phyloP scores from a whole-genome alignment of 2,888 invertebrate genomes.

The Hirtodrosophila cameraria region DNA sequence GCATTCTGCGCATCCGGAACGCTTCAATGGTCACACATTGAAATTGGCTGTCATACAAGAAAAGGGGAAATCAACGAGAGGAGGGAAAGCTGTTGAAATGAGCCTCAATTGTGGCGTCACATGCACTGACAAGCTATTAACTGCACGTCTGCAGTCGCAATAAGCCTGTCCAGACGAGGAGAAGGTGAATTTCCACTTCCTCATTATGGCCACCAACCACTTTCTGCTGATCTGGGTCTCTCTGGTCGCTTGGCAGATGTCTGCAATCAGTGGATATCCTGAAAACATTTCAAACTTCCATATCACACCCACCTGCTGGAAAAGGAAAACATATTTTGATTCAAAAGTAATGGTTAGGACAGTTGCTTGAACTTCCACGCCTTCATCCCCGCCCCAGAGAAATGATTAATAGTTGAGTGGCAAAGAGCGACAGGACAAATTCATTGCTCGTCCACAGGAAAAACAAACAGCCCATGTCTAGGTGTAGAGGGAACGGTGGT shows the following conservation, averaged over 20 bases:
- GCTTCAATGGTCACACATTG: conserved; percentile 46
- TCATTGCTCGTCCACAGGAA: conserved; percentile 65
- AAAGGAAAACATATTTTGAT: conserved; percentile 28
- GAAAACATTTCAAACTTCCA: conserved; percentile 87
- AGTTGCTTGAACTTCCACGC: conserved; percentile 24
- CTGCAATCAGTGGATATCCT: conserved; percentile 88
- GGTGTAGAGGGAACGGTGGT: not conserved
- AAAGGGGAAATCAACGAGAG: not conserved
- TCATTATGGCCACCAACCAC: conserved; percentile 30
- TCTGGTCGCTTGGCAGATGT: conserved; percentile 76
- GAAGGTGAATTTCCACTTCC: not conserved
- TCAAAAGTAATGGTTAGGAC: conserved; percentile 35
- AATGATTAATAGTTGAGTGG: conserved; percentile 70
- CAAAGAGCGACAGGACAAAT: conserved; percentile 67
- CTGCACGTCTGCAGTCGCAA: conserved; percentile 20
- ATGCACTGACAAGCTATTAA: conserved; percentile 64
- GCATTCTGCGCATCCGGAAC: conserved; percentile 12
- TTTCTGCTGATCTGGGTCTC: conserved; percentile 58
- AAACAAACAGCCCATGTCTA: conserved; percentile 60
- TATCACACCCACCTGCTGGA: not conserved
- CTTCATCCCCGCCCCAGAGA: conserved; percentile 23
- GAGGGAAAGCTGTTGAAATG: conserved; percentile 39
- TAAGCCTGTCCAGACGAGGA: conserved; percentile 9
- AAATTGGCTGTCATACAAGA: conserved; percentile 54
- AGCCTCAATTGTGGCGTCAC: conserved; percentile 46